phyloP scores from a whole-genome alignment of 2,797 vertebrate genomes.

The Mormyrus proboscirostris region DNA sequence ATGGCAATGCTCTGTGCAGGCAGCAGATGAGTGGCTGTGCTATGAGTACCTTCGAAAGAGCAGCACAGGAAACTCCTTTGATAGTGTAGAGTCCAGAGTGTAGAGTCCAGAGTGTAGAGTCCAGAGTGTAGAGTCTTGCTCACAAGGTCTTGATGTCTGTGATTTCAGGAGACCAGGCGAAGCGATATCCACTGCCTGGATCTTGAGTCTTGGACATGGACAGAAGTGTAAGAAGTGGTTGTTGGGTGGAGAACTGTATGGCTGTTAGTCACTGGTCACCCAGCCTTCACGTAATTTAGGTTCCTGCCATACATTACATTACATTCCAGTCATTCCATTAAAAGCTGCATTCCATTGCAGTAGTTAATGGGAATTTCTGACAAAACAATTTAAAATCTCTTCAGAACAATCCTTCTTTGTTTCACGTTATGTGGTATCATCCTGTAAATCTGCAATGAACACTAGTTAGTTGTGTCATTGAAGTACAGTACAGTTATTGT shows the following conservation, averaged over 20 bases:
- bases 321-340: neutral
- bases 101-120: neutral
- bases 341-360: neutral
- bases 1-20: neutral
- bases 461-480: neutral
- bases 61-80: neutral
- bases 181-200: conserved; percentile 83
- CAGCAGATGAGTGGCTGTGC: neutral
- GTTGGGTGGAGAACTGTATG: neutral
- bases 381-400: neutral
- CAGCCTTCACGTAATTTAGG: neutral
- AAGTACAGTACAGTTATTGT: neutral
- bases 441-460: neutral
- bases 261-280: neutral
- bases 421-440: neutral
- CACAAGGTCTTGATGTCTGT: neutral
- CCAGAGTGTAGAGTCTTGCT: neutral
- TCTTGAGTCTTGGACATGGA: conserved; percentile 84
- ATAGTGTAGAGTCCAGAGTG: neutral
- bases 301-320: neutral
- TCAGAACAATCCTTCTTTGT: neutral
- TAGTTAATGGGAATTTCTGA: neutral
- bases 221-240: conserved; percentile 74
- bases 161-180: conserved; percentile 79
- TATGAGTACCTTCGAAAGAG: neutral